Base-by-base conservation (phyloP, 2,113 vertebrate genomes). In the Collichthys lucidus region DNA sequence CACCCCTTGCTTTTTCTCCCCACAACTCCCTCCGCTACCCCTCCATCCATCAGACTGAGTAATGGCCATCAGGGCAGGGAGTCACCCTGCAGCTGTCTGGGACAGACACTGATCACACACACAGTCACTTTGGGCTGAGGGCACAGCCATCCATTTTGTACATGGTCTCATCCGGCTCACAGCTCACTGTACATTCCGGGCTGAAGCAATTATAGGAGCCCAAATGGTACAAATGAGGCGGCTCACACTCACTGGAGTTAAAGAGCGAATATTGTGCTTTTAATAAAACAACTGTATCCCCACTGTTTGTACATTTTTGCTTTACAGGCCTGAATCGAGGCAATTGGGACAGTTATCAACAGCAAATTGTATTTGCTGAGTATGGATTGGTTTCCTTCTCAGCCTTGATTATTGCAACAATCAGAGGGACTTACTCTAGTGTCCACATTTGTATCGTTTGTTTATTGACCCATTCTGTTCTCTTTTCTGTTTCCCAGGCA, bases 11-110 rank as follows among this genome's bases (percentile, higher is more conserved):
- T 56, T 81, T 85, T 70, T 68, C 80, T 64, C 64, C 79, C 82
- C 79, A 75, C 84, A 87, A 70, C 64, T 84, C 78, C 79, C 72
- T 77, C 56, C 57, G 35, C 80, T 72, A 79, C 79, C 84, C 80
- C 83, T 89, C 88, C 87, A 93, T 93, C 91, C 90, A 93, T 93
- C 93, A 93, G 84, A 67, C 91, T 92, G 91, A 93, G 89, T 93
- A 93, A 93, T 94, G 86, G 88, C 88, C 83, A 73, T 88, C 85
- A 82, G 90, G 88, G 88, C 91, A 85, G 86, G 82, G 88, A 93
- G 87, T 93, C 90, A 79, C 90, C 91, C 89, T 77, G 85, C 93
- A 89, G 92, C 92, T 93, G 88, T 92, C 87, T 91, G 79, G 82
- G 78, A 88, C 86, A 83, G 83, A 90, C 92, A 90, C 88, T 92